Evolutionary conservation across 1,140 invertebrate genomes (phyloP), one percentile per base, ranked within the genome.

Genomic region (Hypsibius dujardini): DNA sequence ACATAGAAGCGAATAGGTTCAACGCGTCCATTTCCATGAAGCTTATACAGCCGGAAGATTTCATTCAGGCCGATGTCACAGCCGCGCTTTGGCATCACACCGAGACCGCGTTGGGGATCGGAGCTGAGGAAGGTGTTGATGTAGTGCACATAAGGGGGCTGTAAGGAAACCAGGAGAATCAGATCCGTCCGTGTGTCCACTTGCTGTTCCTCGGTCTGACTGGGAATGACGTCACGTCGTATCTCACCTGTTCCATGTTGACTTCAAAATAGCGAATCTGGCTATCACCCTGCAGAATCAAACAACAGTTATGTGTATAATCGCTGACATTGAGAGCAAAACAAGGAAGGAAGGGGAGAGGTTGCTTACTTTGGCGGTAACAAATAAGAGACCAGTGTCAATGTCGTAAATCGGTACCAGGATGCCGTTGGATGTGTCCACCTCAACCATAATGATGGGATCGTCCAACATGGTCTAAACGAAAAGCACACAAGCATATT

Each of bases 391-490:
- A 83, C 92, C 95, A 60, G 91, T 94, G 81, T 99, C 95, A 59
- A 92, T 86, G 84, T 99, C 95, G 81, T 97, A 98, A 28, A 95
- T 85, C 47, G 95, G 95, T 80, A 96, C 92, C 86, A 99, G 90
- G 50, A 98, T 91, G 74, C 95, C 95, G 81, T 97, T 98, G 74
- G 90, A 92, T 46, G 90, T 94, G 80, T 98, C 95, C 75, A 98
- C 83, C 81, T 93, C 91, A 71, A 95, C 92, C 83, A 93, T 91
- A 7, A 92, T 87, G 76, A 98, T 90, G 1, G 94, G 92, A 77
- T 92, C 90, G 59, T 84, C 84, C 47, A 98, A 82, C 76, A 92
- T 89, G 76, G 93, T 89, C 81, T 83, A 75, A 59, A 79, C 78
- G 72, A 28, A 28, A 28, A 28, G 28, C 28, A 28, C 28, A 28